Base-by-base conservation (phyloP, 2,113 vertebrate genomes). In the Carassius gibelio region DNA sequence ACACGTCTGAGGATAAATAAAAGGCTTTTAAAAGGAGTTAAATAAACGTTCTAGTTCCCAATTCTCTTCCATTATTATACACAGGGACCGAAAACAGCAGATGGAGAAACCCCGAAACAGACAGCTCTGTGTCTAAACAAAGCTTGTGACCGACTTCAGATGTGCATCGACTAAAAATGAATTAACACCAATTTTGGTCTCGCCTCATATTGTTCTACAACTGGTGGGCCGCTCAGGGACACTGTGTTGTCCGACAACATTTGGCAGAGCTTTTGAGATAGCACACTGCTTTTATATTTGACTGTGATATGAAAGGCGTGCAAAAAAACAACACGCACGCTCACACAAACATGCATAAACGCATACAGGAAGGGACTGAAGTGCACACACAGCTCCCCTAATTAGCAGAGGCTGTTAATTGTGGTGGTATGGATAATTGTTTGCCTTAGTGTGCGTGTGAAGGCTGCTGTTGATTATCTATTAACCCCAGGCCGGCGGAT, bases 401-500 rank as follows among this genome's bases (percentile, higher is more conserved):
- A 93, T 93, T 92, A 91, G 42, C n/a, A 75, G 81, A 68, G 89
- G 87, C 84, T 92, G 94, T 89, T 93, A 92, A 93, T 92, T 92
- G 92, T 90, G 88, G 75, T 85, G 86, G 86, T 89, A 91, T 84
- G 61, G 77, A 84, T 91, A 92, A 92, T 92, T 90, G 88, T 85
- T 77, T 88, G 57, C 71, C 36, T 84, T 81, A 59, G 89, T 88
- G 87, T 91, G 89, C 88, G 81, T 36, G 86, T 77, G 84, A 91
- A 90, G 84, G 82, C 71, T 69, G 87, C 81, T 81, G 86, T 14
- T 88, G 90, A 90, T 88, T 85, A 89, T 90, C 78, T 30, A 90
- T 90, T 84, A 59, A 87, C 85, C 88, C 76, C 90, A 89, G 89
- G 89, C 87, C 38, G 77, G 83, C 19, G 72, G 69, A 87, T 50